Conservation (phyloP, 2,113 vertebrate species). For the Daboia siamensis region DNA sequence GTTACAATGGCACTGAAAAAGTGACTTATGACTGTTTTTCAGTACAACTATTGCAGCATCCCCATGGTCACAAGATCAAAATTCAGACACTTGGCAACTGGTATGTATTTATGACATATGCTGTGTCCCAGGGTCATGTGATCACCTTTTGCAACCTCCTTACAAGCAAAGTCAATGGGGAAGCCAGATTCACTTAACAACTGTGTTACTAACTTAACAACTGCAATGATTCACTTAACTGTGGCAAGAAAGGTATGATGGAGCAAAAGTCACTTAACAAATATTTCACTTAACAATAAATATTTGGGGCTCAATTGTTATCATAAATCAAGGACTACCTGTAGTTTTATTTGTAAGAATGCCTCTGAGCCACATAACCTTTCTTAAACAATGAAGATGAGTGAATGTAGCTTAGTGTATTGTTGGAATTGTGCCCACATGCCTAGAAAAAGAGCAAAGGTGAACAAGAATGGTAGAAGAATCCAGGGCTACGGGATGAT, state of each 20-base stretch:
- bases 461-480: neutral
- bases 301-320: neutral
- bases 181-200: neutral
- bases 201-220: neutral
- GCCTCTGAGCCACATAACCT: neutral
- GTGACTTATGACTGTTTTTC: neutral
- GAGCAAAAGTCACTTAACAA: neutral
- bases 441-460: neutral
- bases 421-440: neutral
- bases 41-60: neutral
- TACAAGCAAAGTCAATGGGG: neutral
- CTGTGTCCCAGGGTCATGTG: neutral
- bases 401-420: neutral
- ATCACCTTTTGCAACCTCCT: neutral
- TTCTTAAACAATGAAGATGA: neutral
- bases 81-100: neutral
- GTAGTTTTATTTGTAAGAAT: neutral
- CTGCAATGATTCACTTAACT: neutral
- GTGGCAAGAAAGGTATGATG: neutral
- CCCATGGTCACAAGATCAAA: neutral
- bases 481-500: neutral
- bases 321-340: neutral
- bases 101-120: neutral
- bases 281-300: neutral
- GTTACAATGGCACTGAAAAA: neutral